Conservation (phyloP, 1,140 invertebrate species). For the Pentalonia nigronervosa region DNA sequence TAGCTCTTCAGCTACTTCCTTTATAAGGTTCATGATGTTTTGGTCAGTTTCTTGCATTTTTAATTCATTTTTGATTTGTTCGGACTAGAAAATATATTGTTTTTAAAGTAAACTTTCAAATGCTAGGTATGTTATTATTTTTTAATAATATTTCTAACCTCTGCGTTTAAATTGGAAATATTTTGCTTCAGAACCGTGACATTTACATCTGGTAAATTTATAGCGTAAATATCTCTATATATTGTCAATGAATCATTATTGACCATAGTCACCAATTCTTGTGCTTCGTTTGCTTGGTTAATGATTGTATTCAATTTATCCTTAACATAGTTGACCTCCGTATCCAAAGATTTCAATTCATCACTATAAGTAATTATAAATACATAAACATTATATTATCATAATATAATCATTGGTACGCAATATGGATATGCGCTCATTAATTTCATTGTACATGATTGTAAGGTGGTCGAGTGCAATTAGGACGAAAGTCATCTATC, state of each 20-base stretch:
- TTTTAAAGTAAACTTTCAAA: not conserved
- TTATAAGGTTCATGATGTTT: constrained; percentile 65
- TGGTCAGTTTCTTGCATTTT: constrained; percentile 59
- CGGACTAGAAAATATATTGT: constrained; percentile 59
- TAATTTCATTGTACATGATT: not conserved
- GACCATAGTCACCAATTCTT: constrained; percentile 75
- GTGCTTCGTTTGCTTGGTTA: constrained; percentile 75
- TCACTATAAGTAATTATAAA: constrained; percentile 66
- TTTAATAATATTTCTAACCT: constrained; percentile 65
- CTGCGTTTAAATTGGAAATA: constrained; percentile 70
- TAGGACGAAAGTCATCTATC: not conserved
- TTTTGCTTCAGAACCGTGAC: constrained; percentile 73
- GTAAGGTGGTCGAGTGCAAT: not conserved
- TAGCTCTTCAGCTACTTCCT: constrained; percentile 71
- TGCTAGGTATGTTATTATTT: not conserved
- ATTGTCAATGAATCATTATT: constrained; percentile 82
- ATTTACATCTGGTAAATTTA: constrained; percentile 79
- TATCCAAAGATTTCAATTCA: constrained; percentile 70
- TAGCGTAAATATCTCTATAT: constrained; percentile 77
- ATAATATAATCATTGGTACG: not conserved
- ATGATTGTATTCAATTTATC: constrained; percentile 74
- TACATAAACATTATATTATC: constrained; percentile 55
- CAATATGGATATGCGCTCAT: constrained; percentile 52
- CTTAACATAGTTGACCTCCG: constrained; percentile 70
- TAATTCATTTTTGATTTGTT: constrained; percentile 61